Conservation (phyloP, 2,888 invertebrate genomes). For the Lasioglossum malachurum region DNA sequence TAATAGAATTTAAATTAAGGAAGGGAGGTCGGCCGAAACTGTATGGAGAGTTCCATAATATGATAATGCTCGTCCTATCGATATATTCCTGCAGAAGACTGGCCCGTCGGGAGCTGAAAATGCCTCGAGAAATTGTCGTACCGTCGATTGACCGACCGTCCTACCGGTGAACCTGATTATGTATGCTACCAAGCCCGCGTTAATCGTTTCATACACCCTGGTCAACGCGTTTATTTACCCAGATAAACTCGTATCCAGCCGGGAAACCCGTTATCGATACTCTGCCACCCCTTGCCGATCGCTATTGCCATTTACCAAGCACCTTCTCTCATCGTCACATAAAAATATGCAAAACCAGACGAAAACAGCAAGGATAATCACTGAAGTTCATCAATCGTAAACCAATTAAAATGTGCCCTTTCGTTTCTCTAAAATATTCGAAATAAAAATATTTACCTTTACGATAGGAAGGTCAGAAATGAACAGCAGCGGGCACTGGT, state of each 20-base stretch:
- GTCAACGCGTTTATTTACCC: neutral
- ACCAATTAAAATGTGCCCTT: too few relatives aligned
- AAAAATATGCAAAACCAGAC: too few relatives aligned
- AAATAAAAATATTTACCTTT: too few relatives aligned
- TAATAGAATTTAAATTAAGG: slow-evolving; percentile 85
- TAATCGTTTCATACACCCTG: slow-evolving; percentile 50
- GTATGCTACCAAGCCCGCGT: slow-evolving; percentile 40
- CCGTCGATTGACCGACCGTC: slow-evolving; percentile 72
- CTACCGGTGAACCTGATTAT: slow-evolving; percentile 60
- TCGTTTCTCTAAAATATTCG: too few relatives aligned
- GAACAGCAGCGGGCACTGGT: neutral
- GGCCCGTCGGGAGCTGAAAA: slow-evolving; percentile 69
- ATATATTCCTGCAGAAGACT: slow-evolving; percentile 73
- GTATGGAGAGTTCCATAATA: slow-evolving; percentile 79
- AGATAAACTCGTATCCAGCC: neutral
- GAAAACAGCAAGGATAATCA: too few relatives aligned
- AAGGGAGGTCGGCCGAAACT: slow-evolving; percentile 77
- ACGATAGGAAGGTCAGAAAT: neutral
- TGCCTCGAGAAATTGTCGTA: slow-evolving; percentile 73
- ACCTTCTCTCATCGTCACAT: neutral
- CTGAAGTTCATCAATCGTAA: too few relatives aligned
- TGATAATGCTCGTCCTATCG: slow-evolving; percentile 79
- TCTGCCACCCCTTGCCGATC: neutral
- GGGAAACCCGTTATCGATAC: neutral
- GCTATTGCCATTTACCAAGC: neutral